phyloP scores from a whole-genome alignment of 1,140 invertebrate species.

The Mizuhopecten yessoensis region DNA sequence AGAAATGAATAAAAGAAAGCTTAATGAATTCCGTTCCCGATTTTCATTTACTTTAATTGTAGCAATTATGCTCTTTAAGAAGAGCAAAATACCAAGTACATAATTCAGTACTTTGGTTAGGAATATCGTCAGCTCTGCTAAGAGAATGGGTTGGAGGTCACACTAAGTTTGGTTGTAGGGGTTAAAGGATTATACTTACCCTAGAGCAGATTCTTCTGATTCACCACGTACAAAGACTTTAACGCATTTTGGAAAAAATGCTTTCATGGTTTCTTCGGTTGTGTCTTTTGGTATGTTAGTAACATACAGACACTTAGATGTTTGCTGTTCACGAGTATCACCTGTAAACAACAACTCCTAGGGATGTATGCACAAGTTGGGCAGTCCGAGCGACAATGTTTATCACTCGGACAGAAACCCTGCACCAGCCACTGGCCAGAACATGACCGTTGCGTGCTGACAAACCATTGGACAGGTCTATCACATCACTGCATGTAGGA shows the following conservation, averaged over 20 bases:
- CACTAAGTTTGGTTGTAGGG: background rate
- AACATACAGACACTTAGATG: slow-evolving; percentile 38
- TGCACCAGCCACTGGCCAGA: background rate
- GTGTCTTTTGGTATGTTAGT: slow-evolving; percentile 25
- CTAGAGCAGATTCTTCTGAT: background rate
- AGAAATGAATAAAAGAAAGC: background rate
- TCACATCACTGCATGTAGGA: slow-evolving; percentile 14
- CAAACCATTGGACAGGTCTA: background rate
- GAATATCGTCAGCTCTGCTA: background rate
- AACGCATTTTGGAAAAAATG: slow-evolving; percentile 34
- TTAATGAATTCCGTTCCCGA: background rate
- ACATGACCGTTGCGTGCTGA: background rate
- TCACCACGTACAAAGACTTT: slow-evolving; percentile 18
- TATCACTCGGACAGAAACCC: background rate
- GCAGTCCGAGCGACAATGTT: background rate
- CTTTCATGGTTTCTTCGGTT: slow-evolving; percentile 4
- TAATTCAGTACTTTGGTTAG: background rate
- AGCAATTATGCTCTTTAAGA: background rate
- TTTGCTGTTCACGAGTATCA: slow-evolving; percentile 15
- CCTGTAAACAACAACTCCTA: slow-evolving; percentile 22
- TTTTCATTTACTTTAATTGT: background rate
- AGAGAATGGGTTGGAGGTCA: background rate
- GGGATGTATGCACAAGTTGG: background rate
- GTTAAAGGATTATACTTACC: slow-evolving; percentile 17
- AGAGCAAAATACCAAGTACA: slow-evolving; percentile 28